Percentiles rank a stretch among this genome's conserved stretches.
These are phyloP conservation scores for Astyanax mexicanus DNA, from an alignment of 2,797 vertebrate genomes.

Conservation along the genomic window DNA sequence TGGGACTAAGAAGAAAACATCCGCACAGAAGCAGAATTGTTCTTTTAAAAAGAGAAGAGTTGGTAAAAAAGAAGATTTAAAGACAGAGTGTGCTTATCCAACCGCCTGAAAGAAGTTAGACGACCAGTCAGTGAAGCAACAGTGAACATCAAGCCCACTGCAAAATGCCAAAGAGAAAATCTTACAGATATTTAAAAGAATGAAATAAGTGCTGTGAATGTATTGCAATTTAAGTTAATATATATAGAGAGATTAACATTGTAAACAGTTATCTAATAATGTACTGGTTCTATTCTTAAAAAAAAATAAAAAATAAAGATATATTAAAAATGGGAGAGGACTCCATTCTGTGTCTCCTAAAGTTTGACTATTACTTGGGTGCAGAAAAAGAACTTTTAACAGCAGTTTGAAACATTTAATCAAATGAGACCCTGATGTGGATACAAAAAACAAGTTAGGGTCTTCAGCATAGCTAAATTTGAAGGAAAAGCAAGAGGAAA, in stretches of 20 bases:
- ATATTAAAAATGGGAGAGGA: constrained; percentile 60
- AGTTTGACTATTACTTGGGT: background rate
- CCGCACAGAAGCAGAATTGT: constrained; percentile 14
- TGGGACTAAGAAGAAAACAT: constrained; percentile 56
- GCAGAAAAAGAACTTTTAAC: background rate
- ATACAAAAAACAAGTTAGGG: too few relatives aligned
- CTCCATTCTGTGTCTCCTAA: background rate
- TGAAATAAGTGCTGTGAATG: constrained; percentile 71
- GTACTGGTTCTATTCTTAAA: constrained; percentile 79
- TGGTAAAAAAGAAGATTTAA: background rate
- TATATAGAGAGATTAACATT: constrained; percentile 77
- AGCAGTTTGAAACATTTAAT: too few relatives aligned
- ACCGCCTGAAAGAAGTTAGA: constrained; percentile 14
- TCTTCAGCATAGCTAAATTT: too few relatives aligned
- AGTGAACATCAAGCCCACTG: constrained; percentile 48
- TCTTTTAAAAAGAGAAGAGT: constrained; percentile 12
- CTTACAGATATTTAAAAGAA: constrained; percentile 55
- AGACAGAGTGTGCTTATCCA: constrained; percentile 34
- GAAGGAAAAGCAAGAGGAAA: too few relatives aligned
- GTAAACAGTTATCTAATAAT: constrained; percentile 72
- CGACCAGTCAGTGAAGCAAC: constrained; percentile 58
- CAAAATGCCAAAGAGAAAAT: constrained; percentile 58
- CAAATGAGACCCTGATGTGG: too few relatives aligned
- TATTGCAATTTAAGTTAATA: constrained; percentile 65
- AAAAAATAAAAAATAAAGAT: constrained; percentile 79